Conservation (phyloP, 2,797 vertebrate species). For the Scleropages formosus region DNA sequence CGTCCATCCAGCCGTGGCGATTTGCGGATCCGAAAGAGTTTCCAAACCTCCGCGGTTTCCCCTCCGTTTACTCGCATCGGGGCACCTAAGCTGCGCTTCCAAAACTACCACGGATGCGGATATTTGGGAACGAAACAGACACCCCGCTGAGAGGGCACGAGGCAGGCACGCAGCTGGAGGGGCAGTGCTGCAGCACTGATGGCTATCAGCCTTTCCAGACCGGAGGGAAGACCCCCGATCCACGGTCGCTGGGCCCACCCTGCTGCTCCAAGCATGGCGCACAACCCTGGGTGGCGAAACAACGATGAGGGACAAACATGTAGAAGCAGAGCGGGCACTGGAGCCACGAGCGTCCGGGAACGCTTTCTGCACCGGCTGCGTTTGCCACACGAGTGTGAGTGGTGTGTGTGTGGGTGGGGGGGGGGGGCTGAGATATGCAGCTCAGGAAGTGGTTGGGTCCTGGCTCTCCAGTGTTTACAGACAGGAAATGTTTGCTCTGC, state of each 20-base stretch:
- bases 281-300: too few relatives aligned
- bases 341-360: not conserved
- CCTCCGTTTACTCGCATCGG: not conserved
- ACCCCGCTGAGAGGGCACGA: too few relatives aligned
- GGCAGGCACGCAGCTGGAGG: too few relatives aligned
- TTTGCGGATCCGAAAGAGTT: not conserved
- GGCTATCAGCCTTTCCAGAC: too few relatives aligned
- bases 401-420: not conserved
- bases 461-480: slow-evolving; percentile 62
- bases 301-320: too few relatives aligned
- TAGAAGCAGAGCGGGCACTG: not conserved
- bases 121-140: too few relatives aligned
- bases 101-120: too few relatives aligned
- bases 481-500: slow-evolving; percentile 74
- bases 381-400: not conserved
- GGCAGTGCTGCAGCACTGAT: too few relatives aligned
- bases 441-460: slow-evolving; percentile 61
- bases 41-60: not conserved
- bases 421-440: not conserved
- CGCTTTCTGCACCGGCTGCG: not conserved
- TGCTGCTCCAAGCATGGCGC: too few relatives aligned
- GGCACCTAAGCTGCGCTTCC: too few relatives aligned
- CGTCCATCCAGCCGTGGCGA: not conserved
- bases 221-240: too few relatives aligned
- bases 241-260: not conserved